phyloP scores from a whole-genome alignment of 2,113 vertebrate genomes.

The Polypterus bichir region DNA sequence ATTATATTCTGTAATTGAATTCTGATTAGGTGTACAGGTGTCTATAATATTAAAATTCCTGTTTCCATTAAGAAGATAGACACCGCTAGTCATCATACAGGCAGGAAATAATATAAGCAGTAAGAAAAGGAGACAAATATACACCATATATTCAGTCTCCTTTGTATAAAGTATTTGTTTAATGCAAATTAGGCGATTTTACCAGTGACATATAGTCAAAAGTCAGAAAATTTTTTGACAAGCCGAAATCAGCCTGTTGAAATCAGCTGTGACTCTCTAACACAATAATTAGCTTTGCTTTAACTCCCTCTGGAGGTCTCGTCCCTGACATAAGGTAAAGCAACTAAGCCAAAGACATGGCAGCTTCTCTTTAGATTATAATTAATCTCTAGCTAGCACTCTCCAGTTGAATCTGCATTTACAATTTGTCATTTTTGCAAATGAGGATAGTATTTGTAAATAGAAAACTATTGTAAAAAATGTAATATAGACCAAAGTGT shows the following conservation, averaged over 20 bases:
- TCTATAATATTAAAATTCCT: too few species aligned
- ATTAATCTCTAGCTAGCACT: background rate
- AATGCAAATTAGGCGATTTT: background rate
- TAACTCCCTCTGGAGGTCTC: background rate
- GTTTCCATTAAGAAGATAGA: background rate
- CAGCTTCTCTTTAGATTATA: background rate
- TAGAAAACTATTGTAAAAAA: too few species aligned
- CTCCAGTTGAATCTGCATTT: background rate
- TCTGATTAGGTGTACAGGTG: too few species aligned
- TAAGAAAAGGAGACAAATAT: background rate
- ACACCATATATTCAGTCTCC: background rate
- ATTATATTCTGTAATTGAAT: too few species aligned
- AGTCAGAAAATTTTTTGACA: background rate
- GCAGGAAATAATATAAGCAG: background rate
- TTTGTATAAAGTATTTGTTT: background rate
- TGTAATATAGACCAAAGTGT: background rate
- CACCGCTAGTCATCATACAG: background rate
- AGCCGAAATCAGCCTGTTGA: background rate
- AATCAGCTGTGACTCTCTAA: background rate
- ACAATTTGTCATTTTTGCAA: background rate
- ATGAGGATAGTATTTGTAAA: too few species aligned
- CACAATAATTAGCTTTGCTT: background rate
- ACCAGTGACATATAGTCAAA: background rate
- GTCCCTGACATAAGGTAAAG: background rate
- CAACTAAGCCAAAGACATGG: background rate